phyloP scores from a whole-genome alignment of 2,797 vertebrate species.

The Austrolebias charrua region DNA sequence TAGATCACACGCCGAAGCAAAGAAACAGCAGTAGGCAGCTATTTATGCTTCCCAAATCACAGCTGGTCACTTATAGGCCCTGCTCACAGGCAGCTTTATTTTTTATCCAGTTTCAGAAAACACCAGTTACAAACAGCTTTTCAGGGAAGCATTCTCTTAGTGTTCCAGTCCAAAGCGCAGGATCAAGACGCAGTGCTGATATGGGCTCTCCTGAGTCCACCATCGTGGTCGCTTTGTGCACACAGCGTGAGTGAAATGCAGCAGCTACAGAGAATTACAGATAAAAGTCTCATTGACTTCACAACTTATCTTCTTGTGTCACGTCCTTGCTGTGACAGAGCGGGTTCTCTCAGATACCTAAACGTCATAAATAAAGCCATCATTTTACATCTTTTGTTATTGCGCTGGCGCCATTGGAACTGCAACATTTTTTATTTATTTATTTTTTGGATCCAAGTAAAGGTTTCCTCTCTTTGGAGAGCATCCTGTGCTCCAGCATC shows the following conservation, averaged over 20 bases:
- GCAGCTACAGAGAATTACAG: conserved; percentile 32
- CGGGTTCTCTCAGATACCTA: conserved; percentile 60
- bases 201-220: conserved; percentile 35
- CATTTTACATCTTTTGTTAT: conserved; percentile 22
- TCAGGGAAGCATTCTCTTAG: conserved; percentile 18
- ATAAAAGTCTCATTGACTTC: conserved; percentile 60
- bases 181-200: conserved; percentile 32
- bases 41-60: not conserved
- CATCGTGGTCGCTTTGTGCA: conserved; percentile 48
- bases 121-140: conserved; percentile 23
- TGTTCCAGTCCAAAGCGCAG: conserved; percentile 17
- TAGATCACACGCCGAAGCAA: conserved; percentile 21
- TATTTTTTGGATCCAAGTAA: conserved; percentile 34
- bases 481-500: no score
- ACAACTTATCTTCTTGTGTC: conserved; percentile 64
- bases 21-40: conserved; percentile 9
- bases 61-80: not conserved
- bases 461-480: conserved; percentile 54
- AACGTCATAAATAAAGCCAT: conserved; percentile 61
- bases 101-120: conserved; percentile 47
- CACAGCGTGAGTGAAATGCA: conserved; percentile 33
- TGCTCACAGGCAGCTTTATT: conserved; percentile 8
- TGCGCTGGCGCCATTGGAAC: conserved; percentile 32
- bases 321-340: conserved; percentile 54
- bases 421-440: conserved; percentile 39